These are phyloP conservation scores for Agapornis canus DNA, from an alignment of 2,797 vertebrate species.

Conservation along the genomic window DNA sequence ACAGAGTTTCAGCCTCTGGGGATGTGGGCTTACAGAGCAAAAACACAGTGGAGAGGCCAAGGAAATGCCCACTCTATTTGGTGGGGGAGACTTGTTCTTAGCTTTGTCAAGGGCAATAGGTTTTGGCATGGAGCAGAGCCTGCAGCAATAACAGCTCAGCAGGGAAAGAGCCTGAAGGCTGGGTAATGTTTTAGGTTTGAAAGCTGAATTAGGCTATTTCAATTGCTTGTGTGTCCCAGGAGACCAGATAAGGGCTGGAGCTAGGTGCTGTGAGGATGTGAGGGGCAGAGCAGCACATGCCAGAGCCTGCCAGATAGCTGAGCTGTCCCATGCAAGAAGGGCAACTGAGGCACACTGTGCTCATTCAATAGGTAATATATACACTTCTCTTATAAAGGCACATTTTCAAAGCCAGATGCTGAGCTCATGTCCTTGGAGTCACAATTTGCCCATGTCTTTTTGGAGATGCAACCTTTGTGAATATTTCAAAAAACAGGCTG, in stretches of 20 bases:
- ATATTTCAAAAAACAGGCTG: not conserved
- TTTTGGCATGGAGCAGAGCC: not conserved
- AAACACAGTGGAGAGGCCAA: not conserved
- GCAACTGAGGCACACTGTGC: not conserved
- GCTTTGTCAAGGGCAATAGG: not conserved
- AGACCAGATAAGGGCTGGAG: not conserved
- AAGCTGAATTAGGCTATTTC: not conserved
- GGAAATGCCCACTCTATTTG: fast-evolving
- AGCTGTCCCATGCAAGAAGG: fast-evolving
- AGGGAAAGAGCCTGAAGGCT: fast-evolving
- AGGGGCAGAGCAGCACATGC: not conserved
- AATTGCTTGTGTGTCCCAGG: fast-evolving
- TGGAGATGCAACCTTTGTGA: not conserved
- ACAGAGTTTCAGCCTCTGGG: not conserved
- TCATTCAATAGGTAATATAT: fast-evolving
- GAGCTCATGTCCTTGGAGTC: not conserved
- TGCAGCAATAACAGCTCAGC: not conserved
- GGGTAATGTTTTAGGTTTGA: not conserved
- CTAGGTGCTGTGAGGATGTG: not conserved
- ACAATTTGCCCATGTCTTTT: not conserved
- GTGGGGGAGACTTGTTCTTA: fast-evolving
- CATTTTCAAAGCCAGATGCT: not conserved
- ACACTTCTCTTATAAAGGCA: not conserved
- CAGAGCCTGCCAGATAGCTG: not conserved
- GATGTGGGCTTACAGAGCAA: not conserved